phyloP scores from a whole-genome alignment of 2,113 vertebrate genomes.

The Xiphorhynchus elegans region DNA sequence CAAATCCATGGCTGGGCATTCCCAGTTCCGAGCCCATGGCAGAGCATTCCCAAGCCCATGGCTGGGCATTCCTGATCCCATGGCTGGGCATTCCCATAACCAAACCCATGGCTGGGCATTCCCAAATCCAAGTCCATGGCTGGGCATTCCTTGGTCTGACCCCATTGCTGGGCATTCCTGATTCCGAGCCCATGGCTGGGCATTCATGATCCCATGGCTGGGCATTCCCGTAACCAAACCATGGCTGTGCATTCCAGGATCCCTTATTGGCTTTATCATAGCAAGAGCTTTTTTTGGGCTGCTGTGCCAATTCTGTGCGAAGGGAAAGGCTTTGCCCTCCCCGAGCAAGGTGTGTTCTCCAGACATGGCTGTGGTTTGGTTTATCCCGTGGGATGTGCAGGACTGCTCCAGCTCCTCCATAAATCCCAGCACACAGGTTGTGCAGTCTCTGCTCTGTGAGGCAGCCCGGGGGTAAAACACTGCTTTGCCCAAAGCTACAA shows the following conservation, averaged over 20 bases:
- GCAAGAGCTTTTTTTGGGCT: background rate
- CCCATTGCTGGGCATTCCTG: too few species aligned
- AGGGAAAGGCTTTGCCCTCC: background rate
- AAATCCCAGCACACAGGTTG: background rate
- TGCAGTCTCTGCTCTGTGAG: background rate
- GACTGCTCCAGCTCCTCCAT: accelerated
- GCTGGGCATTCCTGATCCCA: too few species aligned
- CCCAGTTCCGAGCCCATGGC: too few species aligned
- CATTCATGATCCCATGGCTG: too few species aligned
- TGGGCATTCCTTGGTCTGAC: background rate
- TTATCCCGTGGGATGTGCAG: accelerated
- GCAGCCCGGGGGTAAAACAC: background rate
- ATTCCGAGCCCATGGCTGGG: too few species aligned
- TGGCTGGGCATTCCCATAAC: too few species aligned
- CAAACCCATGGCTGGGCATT: too few species aligned
- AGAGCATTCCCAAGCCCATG: too few species aligned
- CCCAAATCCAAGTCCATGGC: background rate
- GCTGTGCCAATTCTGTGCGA: accelerated
- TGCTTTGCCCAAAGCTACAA: background rate
- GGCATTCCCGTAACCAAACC: too few species aligned
- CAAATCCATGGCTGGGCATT: too few species aligned
- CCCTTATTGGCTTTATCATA: accelerated
- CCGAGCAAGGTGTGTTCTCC: background rate
- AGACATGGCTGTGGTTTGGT: accelerated
- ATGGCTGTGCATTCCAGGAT: too few species aligned